Base-by-base conservation (phyloP, 1,140 invertebrate species). In the Drosophila equinoxialis region DNA sequence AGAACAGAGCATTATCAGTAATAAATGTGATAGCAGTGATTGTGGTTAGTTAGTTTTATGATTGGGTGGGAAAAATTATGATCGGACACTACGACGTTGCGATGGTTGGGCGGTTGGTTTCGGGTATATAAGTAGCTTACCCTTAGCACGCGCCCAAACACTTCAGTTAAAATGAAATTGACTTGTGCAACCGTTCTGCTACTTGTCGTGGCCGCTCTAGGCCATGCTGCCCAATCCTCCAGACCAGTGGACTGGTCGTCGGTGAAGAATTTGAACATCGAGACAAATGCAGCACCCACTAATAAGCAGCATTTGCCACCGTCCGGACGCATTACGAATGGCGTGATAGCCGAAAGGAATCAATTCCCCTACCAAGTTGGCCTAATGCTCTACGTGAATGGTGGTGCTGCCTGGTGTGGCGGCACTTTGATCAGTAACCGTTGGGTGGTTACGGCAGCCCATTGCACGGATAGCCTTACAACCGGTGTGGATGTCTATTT, bases 361-460 rank as follows among this genome's bases (percentile, higher is more conserved):
- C 92, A 94, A 84, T 93, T 93, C 71, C 93, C 93, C 13, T 93
- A 93, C 70, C 93, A 94, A 77, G 93, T 90, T n/a, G 91, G 92
- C 1, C 83, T 94, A 0, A 58, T 93, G 70, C 82, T 93, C 13
- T 90, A 81, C 65, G 6, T 80, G 0, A 0, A 14, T 0, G 92
- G 92, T 1, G 71, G 71, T 0, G 82, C 92, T 6, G 79, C 65
- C 62, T 92, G 89, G 68, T 95, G 95, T 79, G 95, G 95, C 2
- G 95, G 94, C 11, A 93, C 93, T 51, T 68, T 95, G 60, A 93
- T 95, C 48, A 92, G 92, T 61, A 67, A 91, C 23, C 71, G 92
- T 17, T 94, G 93, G 93, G 86, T 95, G 10, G 64, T 95, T n/a
- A 94, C 94, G 5, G 94, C 95, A 5, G 95, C 94, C 8, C 95